Conservation (phyloP, 2,113 vertebrate genomes). For the Mixornis gularis region DNA sequence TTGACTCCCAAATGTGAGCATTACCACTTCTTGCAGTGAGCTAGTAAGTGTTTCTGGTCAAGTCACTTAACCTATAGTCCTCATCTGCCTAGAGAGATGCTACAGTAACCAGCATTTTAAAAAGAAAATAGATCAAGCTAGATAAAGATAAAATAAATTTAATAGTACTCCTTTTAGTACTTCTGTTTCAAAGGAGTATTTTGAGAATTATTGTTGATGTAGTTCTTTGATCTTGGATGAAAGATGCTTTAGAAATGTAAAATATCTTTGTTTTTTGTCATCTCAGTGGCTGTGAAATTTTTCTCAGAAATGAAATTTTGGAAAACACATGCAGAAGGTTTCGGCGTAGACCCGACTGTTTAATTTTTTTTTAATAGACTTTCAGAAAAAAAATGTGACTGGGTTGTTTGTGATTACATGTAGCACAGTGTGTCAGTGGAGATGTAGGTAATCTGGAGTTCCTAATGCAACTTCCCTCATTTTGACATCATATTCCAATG, state of each 20-base stretch:
- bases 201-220: constrained; percentile 22
- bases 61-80: not conserved
- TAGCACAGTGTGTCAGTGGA: not conserved
- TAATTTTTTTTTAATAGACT: not conserved
- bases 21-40: not conserved
- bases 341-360: not conserved
- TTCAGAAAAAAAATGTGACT: not conserved
- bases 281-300: constrained; percentile 30
- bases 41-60: not conserved
- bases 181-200: constrained; percentile 40
- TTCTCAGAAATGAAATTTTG: constrained; percentile 27
- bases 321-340: not conserved
- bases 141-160: constrained; percentile 36
- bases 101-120: not conserved
- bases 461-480: not conserved
- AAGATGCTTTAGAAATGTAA: constrained; percentile 63
- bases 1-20: not conserved
- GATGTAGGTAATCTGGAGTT: not conserved
- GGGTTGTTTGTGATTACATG: constrained; percentile 37
- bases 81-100: not conserved
- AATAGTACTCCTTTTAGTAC: constrained; percentile 5
- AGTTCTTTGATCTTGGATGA: constrained; percentile 57
- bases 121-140: constrained; percentile 18
- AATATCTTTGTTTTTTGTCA: constrained; percentile 46
- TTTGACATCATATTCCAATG: not conserved